These are phyloP conservation scores for Rhabdomys dilectus DNA, from an alignment of 2,113 vertebrate genomes.

Conservation along the genomic window DNA sequence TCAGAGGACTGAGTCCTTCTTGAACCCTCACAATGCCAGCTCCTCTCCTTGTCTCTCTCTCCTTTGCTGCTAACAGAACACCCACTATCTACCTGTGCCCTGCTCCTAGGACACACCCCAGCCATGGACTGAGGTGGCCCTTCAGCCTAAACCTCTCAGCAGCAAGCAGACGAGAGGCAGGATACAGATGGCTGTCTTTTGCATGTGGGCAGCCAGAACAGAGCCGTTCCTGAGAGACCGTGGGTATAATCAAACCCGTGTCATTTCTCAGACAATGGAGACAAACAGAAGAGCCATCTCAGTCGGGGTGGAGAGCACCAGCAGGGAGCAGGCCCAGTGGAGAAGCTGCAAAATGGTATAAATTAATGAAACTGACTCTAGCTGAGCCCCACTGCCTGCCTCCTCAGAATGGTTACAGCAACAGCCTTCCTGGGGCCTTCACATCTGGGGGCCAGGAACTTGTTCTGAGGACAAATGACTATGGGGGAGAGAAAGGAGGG, in stretches of 20 bases:
- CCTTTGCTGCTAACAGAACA: neutral
- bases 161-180: neutral
- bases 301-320: slow-evolving; percentile 46
- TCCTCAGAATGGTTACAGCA: neutral
- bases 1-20: neutral
- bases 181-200: slow-evolving; percentile 55
- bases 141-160: neutral
- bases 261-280: slow-evolving; percentile 79
- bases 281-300: slow-evolving; percentile 79
- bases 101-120: neutral
- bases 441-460: neutral
- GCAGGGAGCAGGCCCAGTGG: slow-evolving; percentile 64
- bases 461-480: neutral
- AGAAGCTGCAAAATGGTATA: slow-evolving; percentile 58
- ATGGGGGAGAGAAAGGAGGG: neutral
- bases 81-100: neutral
- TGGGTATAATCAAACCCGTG: slow-evolving; percentile 76
- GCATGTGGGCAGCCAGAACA: slow-evolving; percentile 64
- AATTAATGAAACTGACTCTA: slow-evolving; percentile 49
- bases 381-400: neutral
- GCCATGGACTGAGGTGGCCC: neutral
- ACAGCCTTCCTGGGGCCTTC: neutral
- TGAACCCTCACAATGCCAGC: neutral
- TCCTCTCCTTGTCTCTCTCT: neutral
- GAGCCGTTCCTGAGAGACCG: slow-evolving; percentile 55